These are phyloP conservation scores for Ganaspis sp. DNA, from an alignment of 1,140 invertebrate species.

Conservation along the genomic window DNA sequence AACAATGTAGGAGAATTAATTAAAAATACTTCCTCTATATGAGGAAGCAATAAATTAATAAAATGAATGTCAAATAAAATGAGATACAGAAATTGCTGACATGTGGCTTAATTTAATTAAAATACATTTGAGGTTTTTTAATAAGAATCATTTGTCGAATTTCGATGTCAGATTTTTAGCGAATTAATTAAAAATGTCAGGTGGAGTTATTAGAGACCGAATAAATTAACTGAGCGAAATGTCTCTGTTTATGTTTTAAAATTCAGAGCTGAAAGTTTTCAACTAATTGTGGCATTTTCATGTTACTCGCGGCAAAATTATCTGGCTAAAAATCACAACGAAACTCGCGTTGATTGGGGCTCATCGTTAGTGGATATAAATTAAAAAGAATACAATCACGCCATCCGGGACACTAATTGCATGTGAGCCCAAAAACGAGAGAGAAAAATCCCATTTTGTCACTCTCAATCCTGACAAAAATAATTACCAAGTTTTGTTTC, in stretches of 20 bases:
- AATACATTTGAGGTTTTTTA: too few relatives aligned
- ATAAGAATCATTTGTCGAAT: too few relatives aligned
- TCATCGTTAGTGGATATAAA: constrained; percentile 44
- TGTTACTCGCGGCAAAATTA: background rate
- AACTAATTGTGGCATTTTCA: constrained; percentile 17
- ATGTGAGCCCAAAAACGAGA: constrained; percentile 46
- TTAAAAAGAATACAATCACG: constrained; percentile 44
- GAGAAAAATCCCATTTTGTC: constrained; percentile 47
- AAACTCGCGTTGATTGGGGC: background rate
- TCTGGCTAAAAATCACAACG: constrained; percentile 1
- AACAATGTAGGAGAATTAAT: too few relatives aligned
- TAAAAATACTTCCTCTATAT: too few relatives aligned
- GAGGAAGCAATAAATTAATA: too few relatives aligned
- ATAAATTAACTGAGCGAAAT: too few relatives aligned
- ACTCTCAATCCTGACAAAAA: constrained; percentile 46
- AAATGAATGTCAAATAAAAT: too few relatives aligned
- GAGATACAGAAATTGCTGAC: too few relatives aligned
- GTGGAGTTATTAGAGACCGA: too few relatives aligned
- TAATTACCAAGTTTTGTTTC: constrained; percentile 44
- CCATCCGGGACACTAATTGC: constrained; percentile 52
- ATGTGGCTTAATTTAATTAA: too few relatives aligned
- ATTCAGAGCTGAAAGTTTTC: background rate
- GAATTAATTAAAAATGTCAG: too few relatives aligned
- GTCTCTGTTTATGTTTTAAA: background rate
- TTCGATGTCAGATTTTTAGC: too few relatives aligned